Evolutionary conservation across 2,797 vertebrate species (phyloP).

Genomic region (Anniella stebbinsi): DNA sequence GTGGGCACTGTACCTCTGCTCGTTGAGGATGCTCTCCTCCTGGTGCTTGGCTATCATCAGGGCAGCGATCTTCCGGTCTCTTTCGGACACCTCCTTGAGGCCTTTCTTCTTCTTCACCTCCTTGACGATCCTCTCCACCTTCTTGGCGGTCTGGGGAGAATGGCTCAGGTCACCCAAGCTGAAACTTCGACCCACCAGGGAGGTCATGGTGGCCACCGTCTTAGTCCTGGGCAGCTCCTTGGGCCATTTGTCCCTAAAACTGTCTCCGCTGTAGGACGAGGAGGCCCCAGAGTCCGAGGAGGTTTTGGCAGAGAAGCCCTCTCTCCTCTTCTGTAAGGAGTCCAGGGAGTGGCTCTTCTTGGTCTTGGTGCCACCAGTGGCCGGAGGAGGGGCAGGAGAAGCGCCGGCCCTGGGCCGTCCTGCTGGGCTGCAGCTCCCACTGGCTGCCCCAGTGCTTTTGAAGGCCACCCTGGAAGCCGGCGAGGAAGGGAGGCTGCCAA

Average conservation of each 20-base stretch:
- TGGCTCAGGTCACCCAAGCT: slow-evolving; percentile 96
- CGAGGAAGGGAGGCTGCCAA: slow-evolving; percentile 73
- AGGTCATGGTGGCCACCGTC: slow-evolving; percentile 71
- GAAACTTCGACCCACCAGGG: slow-evolving; percentile 91
- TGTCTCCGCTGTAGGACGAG: slow-evolving; percentile 90
- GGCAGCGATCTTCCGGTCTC: slow-evolving; percentile 96
- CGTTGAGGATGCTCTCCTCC: slow-evolving; percentile 91
- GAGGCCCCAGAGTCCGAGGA: slow-evolving; percentile 92
- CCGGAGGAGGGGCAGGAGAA: slow-evolving; percentile 49
- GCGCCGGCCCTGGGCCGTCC: not conserved
- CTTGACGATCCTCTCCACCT: slow-evolving; percentile 93
- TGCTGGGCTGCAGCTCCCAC: slow-evolving; percentile 63
- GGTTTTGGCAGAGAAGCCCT: slow-evolving; percentile 86
- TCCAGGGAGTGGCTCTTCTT: slow-evolving; percentile 94
- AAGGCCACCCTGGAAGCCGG: slow-evolving; percentile 63
- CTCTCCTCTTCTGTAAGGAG: slow-evolving; percentile 86
- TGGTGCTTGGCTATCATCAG: slow-evolving; percentile 96
- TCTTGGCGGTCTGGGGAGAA: slow-evolving; percentile 92
- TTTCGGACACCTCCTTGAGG: slow-evolving; percentile 90
- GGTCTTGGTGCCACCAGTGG: slow-evolving; percentile 59
- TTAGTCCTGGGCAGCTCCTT: slow-evolving; percentile 82
- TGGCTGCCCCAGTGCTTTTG: slow-evolving; percentile 53
- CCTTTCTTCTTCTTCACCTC: slow-evolving; percentile 91
- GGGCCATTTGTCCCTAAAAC: slow-evolving; percentile 83
- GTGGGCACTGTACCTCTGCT: slow-evolving; percentile 92